Base-by-base conservation (phyloP, 2,888 invertebrate genomes). In the Perdita meconis region DNA sequence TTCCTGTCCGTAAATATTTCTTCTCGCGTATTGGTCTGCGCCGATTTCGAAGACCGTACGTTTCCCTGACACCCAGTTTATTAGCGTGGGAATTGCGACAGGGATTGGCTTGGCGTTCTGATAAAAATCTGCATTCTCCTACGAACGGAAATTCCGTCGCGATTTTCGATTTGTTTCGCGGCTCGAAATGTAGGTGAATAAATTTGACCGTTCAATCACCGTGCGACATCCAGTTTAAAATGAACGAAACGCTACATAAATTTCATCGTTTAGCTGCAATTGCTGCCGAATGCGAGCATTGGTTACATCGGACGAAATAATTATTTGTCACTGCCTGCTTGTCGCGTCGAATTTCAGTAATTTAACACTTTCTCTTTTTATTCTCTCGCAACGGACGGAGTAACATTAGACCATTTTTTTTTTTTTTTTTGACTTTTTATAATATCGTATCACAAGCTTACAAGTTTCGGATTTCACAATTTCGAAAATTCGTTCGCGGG, bases 181-280 rank as follows among this genome's bases (percentile, higher is more conserved):
- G 0, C 44, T 16, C 51, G 10, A 53, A 22, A 40, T 19, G 12
- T 4, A 8, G 73, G 24, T 63, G 34, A 73, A 51, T 55, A 63
- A 71, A 73, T 73, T 71, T 56, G 38, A 50, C 34, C 72, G 34
- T 42, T 71, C 51, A 71, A 71, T 71, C 55, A 53, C 22, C 24
- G 8, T 26, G 50, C 50, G 61, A 50, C 60, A n/a, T 13, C 36
- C 16, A 34, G 55, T 13, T 56, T 12, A 36, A 50, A 71, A 73
- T 24, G 71, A 69, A 47, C 60, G 55, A 55, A 50, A 61, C 47
- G 55, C 4, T 40, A 34, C 36, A 36, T 61, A 56, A 73, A 71
- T 73, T 73, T 61, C 47, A 40, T 56, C 61, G 71, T 19, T 63
- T 51, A 61, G 24, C 12, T 24, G 40, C 8, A 30, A 30, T 40